A percentile compares a stretch with the other conserved stretches of the same genome.
phyloP scores from a whole-genome alignment of 2,888 invertebrate genomes.

The Nephrocerus scutellatus region DNA sequence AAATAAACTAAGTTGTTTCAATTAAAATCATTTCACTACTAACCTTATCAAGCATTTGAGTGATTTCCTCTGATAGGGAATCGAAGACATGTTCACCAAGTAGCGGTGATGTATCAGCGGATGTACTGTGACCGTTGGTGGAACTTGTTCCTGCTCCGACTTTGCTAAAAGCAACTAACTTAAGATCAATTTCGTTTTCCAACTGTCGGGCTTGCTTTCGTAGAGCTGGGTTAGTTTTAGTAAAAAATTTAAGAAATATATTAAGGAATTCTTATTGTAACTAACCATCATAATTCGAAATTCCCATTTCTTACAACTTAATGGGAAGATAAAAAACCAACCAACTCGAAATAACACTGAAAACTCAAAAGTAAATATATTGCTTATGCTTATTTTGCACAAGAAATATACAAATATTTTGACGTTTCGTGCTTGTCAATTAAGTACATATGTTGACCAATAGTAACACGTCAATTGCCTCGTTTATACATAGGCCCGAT shows the following conservation, averaged over 20 bases:
- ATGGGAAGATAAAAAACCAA: too few relatives aligned
- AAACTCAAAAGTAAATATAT: too few relatives aligned
- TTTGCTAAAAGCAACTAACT: constrained; percentile 92
- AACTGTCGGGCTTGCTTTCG: constrained; percentile 86
- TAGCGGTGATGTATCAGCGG: constrained; percentile 71
- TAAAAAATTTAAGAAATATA: neutral
- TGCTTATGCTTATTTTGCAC: too few relatives aligned
- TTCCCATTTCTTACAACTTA: constrained; percentile 29
- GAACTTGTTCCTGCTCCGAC: constrained; percentile 63
- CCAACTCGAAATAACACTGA: too few relatives aligned
- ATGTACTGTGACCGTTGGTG: constrained; percentile 44
- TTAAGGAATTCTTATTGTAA: neutral
- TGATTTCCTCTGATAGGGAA: constrained; percentile 85
- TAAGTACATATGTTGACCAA: too few relatives aligned
- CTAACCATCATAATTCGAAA: constrained; percentile 39
- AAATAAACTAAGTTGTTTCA: constrained; percentile 1
- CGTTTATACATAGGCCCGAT: too few relatives aligned
- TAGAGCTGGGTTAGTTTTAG: constrained; percentile 57
- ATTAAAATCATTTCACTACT: constrained; percentile 11
- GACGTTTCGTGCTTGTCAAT: too few relatives aligned
- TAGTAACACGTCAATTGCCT: too few relatives aligned
- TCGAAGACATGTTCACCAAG: constrained; percentile 89
- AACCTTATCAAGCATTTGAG: constrained; percentile 76
- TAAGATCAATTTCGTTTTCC: constrained; percentile 95
- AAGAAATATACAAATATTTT: too few relatives aligned